Base-by-base conservation (phyloP, 2,888 invertebrate species). In the Erebia palarica region DNA sequence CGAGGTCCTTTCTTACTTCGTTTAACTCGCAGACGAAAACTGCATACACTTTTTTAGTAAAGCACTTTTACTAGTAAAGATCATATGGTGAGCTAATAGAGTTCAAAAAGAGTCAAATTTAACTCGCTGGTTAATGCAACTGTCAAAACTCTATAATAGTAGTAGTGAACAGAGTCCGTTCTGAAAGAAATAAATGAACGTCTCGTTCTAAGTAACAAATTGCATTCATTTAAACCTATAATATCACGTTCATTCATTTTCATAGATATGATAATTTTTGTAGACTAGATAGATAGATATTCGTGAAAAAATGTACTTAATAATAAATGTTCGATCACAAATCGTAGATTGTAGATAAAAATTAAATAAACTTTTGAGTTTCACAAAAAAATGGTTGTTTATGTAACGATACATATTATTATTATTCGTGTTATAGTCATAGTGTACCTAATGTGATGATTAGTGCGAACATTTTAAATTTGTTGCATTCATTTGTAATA, bases 331-430 rank as follows among this genome's bases (percentile, higher is more conserved):
- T 13, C 44, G 2, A 44, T 61, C 61, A 61, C 42, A 60, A 13
- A 59, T 5, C 0, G 16, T 49, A 59, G 58, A 16, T 36, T 21
- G 27, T 67, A 67, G 27, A 16, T 21, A 49, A 59, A 47, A 36
- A 47, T 47, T 21, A 44, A 66, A n/a, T 18, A 13, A 53, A 53
- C 18, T 4, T 65, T 53, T 53, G 10, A 59, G 44, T 61, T 61
- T 61, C 61, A 61, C 61, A 61, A 61, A 47, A 61, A 60, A 61
- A 61, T 44, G 61, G 61, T 61, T 61, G 61, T 44, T 61, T 16
- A 61, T 61, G 44, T 44, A 18, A 44, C 10, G 10, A 44, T 59
- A 59, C 59, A 61, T 61, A 55, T 60, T 27, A 36, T 59, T 27
- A 2, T 27, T 36, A 16, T 42, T 18, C 18, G 18, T 61, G 16